phyloP scores from a whole-genome alignment of 2,888 invertebrate genomes.

The Pollenia griseotomentosa region DNA sequence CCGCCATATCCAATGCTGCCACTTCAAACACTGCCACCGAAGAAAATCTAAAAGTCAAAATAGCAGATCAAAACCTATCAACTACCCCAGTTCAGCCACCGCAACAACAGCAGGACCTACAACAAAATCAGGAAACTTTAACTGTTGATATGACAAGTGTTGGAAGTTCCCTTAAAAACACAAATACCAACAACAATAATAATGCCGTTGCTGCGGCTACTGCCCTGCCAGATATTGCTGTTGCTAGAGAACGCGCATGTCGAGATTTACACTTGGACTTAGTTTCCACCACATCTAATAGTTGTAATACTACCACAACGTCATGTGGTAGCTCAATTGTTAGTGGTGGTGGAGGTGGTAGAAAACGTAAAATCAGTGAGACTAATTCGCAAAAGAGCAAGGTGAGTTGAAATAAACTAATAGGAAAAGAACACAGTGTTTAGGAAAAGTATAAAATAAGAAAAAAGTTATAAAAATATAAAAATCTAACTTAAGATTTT shows the following conservation, averaged over 20 bases:
- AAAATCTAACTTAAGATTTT: background rate
- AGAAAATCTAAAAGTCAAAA: constrained; percentile 20
- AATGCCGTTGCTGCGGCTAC: constrained; percentile 2
- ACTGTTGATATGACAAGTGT: constrained; percentile 59
- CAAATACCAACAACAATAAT: background rate
- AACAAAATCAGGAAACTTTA: constrained; percentile 66
- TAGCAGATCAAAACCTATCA: background rate
- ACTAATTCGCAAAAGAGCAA: constrained; percentile 83
- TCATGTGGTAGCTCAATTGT: constrained; percentile 78
- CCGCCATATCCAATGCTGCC: constrained; percentile 40
- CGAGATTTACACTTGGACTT: constrained; percentile 83
- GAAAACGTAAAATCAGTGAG: constrained; percentile 83
- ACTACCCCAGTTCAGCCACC: constrained; percentile 22
- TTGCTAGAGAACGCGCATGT: constrained; percentile 78
- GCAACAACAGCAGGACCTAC: constrained; percentile 43
- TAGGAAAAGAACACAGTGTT: constrained; percentile 27
- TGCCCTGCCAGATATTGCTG: constrained; percentile 42
- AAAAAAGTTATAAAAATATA: background rate
- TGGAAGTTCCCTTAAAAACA: background rate
- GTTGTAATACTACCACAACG: constrained; percentile 74
- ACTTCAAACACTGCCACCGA: constrained; percentile 44
- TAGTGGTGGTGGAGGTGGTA: constrained; percentile 74
- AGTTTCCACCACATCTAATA: constrained; percentile 75
- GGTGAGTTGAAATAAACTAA: constrained; percentile 76
- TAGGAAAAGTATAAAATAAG: background rate